These are phyloP conservation scores for Probosciger aterrimus DNA, from an alignment of 2,113 vertebrate species.

Conservation along the genomic window DNA sequence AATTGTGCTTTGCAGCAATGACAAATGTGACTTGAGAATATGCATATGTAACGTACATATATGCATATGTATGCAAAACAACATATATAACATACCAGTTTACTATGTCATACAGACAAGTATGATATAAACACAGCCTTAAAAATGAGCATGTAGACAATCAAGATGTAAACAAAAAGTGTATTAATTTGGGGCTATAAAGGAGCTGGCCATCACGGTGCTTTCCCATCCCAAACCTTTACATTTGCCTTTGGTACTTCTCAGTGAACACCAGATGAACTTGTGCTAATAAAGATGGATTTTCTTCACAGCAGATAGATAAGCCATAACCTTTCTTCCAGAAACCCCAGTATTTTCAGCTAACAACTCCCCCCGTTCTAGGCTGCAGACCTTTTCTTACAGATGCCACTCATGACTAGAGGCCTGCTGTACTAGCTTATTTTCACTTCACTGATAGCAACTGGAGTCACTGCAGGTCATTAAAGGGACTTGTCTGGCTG, in stretches of 20 bases:
- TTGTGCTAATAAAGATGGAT: neutral
- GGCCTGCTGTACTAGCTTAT: neutral
- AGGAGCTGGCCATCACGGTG: neutral
- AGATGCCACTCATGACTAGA: conserved; percentile 6
- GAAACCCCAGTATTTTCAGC: neutral
- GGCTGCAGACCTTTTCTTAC: neutral
- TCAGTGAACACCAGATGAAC: neutral
- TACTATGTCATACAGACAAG: neutral
- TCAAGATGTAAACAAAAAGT: neutral
- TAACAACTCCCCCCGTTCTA: neutral
- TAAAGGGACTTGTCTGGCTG: conserved; percentile 1
- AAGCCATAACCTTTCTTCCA: neutral
- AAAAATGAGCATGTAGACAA: neutral
- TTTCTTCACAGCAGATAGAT: neutral
- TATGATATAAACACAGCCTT: neutral
- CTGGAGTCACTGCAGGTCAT: neutral
- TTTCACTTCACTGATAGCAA: conserved; percentile 11
- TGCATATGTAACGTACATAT: neutral
- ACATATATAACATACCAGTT: neutral
- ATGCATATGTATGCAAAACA: neutral
- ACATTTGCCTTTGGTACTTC: neutral
- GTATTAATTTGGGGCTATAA: neutral
- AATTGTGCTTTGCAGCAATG: neutral
- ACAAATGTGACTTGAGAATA: neutral
- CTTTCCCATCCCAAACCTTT: neutral